Evolutionary conservation across 2,888 invertebrate species (phyloP).

Genomic region (Linyphia triangularis): DNA sequence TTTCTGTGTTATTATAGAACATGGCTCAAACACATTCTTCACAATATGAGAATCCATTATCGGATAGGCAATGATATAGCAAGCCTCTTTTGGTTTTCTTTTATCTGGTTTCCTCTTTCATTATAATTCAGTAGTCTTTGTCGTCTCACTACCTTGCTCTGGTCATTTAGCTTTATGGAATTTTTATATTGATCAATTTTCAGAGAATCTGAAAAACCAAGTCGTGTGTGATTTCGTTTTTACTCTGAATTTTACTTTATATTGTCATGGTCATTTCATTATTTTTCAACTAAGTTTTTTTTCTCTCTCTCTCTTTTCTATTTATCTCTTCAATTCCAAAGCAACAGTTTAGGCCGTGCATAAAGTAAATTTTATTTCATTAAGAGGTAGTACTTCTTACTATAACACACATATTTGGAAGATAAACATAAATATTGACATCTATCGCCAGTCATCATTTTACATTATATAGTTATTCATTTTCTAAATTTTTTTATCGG

Average conservation of each 20-base stretch:
- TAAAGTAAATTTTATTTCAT: too few relatives aligned
- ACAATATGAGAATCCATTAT: constrained; percentile 75
- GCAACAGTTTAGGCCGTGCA: too few relatives aligned
- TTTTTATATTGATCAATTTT: background rate
- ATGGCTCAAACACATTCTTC: constrained; percentile 70
- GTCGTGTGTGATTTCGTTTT: background rate
- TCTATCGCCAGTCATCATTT: too few relatives aligned
- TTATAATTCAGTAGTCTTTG: constrained; percentile 17
- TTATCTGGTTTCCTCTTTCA: constrained; percentile 18
- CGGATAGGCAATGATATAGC: constrained; percentile 56
- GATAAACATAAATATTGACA: too few relatives aligned
- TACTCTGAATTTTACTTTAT: background rate
- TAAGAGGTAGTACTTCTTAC: too few relatives aligned
- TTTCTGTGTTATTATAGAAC: constrained; percentile 53
- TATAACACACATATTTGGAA: too few relatives aligned
- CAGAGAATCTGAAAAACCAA: background rate
- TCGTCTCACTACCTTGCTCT: background rate
- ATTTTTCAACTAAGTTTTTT: too few relatives aligned
- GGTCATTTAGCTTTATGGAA: constrained; percentile 54
- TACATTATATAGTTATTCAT: too few relatives aligned
- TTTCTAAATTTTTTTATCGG: too few relatives aligned
- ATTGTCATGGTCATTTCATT: too few relatives aligned
- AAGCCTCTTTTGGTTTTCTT: constrained; percentile 31
- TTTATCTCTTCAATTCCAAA: too few relatives aligned
- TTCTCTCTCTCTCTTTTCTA: too few relatives aligned